A percentile compares a stretch with the other conserved stretches of the same genome.
Evolutionary conservation across 2,888 invertebrate species (phyloP).

Genomic region (Machimus rusticus): DNA sequence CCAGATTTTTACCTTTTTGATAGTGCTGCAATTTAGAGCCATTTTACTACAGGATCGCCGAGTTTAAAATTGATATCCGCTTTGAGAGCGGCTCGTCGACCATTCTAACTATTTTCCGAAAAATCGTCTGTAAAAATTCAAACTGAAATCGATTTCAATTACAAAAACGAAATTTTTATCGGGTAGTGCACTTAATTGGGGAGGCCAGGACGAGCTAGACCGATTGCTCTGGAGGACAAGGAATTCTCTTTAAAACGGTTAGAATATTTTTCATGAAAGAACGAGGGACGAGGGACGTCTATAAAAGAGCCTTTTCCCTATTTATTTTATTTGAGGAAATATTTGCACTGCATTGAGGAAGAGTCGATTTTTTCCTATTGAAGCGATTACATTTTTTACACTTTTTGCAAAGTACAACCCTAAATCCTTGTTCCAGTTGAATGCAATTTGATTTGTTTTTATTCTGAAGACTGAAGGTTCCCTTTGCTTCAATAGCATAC

Average conservation of each 20-base stretch:
- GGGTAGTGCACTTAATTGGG: not conserved
- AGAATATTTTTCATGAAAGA: not conserved
- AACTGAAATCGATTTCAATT: conserved; percentile 5
- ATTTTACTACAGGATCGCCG: not conserved
- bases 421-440: not conserved
- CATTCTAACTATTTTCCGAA: conserved; percentile 4
- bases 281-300: not conserved
- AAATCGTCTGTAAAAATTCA: not conserved
- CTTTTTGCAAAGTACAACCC: not conserved
- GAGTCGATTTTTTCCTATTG: not conserved
- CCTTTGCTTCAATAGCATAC: no score
- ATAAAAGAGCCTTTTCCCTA: not conserved
- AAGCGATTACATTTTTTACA: not conserved
- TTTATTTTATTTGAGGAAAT: not conserved
- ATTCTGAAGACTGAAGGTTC: not conserved
- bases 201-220: not conserved
- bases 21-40: not conserved
- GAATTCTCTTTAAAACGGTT: not conserved
- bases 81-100: not conserved
- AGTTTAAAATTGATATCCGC: conserved; percentile 13
- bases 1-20: conserved; percentile 19
- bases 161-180: not conserved
- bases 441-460: not conserved
- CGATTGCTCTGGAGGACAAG: not conserved
- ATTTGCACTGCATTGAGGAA: not conserved